phyloP scores from a whole-genome alignment of 2,113 vertebrate species.

The Antigone vipio region DNA sequence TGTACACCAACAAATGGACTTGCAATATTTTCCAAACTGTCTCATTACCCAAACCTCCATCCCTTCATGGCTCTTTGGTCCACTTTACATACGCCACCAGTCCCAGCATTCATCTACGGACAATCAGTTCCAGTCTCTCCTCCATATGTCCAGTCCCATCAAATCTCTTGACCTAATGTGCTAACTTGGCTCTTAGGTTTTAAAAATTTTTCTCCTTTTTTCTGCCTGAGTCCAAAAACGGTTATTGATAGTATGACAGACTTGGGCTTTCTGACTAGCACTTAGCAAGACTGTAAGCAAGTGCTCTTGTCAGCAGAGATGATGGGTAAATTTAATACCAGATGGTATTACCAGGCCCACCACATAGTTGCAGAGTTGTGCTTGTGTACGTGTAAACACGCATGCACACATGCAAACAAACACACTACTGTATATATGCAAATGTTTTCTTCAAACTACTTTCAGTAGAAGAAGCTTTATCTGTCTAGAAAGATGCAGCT shows the following conservation, averaged over 20 bases:
- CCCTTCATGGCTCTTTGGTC: not conserved
- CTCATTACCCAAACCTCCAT: not conserved
- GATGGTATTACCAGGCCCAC: not conserved
- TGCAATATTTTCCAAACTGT: not conserved
- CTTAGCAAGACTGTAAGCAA: not conserved
- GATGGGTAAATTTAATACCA: not conserved
- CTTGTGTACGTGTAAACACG: not conserved
- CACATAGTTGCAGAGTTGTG: not conserved
- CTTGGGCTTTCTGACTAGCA: not conserved
- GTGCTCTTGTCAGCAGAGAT: not conserved
- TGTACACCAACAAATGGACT: not conserved
- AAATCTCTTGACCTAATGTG: not conserved
- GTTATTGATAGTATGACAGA: not conserved
- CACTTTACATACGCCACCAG: not conserved
- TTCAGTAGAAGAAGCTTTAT: conserved; percentile 16
- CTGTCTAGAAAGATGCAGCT: conserved; percentile 25
- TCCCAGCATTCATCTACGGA: not conserved
- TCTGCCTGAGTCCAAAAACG: not conserved
- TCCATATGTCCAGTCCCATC: not conserved
- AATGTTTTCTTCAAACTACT: not conserved
- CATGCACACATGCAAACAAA: not conserved
- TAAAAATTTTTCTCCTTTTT: not conserved
- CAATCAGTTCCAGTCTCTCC: not conserved
- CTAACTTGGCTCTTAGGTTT: not conserved
- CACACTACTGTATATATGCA: not conserved